Evolutionary conservation across 2,113 vertebrate species (phyloP).

Genomic region (Acrocephalus kingi): DNA sequence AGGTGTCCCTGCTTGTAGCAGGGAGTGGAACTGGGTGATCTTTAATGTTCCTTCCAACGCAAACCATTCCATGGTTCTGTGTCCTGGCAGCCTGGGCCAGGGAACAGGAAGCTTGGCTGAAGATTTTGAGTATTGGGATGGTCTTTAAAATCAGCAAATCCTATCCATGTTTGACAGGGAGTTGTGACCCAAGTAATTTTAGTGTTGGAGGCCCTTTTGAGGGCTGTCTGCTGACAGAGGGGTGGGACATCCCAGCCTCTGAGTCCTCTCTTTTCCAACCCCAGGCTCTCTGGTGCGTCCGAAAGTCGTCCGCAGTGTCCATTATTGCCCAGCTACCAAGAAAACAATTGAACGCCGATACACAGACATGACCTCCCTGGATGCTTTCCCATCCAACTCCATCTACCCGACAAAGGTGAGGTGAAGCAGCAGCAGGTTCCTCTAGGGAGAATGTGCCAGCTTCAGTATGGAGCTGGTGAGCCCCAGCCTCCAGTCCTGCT

Average conservation of each 20-base stretch:
- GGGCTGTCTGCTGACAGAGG: not conserved
- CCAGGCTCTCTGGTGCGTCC: constrained; percentile 94
- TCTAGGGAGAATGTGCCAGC: not conserved
- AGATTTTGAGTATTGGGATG: not conserved
- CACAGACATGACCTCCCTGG: constrained; percentile 90
- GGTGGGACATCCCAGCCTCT: not conserved
- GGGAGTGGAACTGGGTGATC: not conserved
- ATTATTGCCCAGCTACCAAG: constrained; percentile 96
- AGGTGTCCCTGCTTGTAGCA: not conserved
- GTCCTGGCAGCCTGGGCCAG: accelerated
- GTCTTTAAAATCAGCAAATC: not conserved
- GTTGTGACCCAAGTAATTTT: not conserved
- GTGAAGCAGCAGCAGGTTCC: not conserved
- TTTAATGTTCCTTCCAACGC: not conserved
- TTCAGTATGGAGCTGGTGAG: not conserved
- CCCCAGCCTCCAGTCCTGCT: not conserved
- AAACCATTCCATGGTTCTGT: accelerated
- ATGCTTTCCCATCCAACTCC: constrained; percentile 90
- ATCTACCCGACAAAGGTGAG: constrained; percentile 96
- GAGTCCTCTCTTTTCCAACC: not conserved
- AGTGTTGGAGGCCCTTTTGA: not conserved
- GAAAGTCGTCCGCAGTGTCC: constrained; percentile 94
- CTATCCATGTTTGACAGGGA: accelerated
- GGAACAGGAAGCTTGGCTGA: not conserved
- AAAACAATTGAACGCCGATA: constrained; percentile 95